phyloP scores from a whole-genome alignment of 2,888 invertebrate genomes.

The Gasteruption jaculator region DNA sequence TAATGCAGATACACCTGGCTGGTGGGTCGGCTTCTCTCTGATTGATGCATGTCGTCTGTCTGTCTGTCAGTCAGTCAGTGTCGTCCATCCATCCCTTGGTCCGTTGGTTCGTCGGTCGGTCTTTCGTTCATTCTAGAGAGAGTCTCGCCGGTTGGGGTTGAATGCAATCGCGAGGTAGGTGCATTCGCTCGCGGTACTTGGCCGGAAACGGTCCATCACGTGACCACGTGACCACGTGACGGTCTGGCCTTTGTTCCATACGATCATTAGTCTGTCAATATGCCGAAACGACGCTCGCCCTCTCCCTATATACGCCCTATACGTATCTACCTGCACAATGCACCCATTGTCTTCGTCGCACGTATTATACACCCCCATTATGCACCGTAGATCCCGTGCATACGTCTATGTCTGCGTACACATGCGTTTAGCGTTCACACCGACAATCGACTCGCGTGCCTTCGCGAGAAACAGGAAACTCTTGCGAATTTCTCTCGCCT shows the following conservation, averaged over 20 bases:
- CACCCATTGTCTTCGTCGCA: constrained; percentile 48
- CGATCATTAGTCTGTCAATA: constrained; percentile 53
- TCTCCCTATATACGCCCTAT: constrained; percentile 31
- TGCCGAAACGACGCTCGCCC: constrained; percentile 48
- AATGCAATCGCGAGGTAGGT: constrained; percentile 35
- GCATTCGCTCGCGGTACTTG: constrained; percentile 36
- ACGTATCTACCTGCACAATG: constrained; percentile 49
- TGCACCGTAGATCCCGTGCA: no score
- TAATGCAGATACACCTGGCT: constrained; percentile 27
- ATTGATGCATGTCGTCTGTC: constrained; percentile 44
- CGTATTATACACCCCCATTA: constrained; percentile 49
- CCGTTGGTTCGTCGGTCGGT: neutral
- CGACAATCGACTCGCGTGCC: no score
- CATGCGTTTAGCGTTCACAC: no score
- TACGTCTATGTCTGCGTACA: no score
- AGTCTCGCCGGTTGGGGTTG: constrained; percentile 34
- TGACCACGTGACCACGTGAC: constrained; percentile 50
- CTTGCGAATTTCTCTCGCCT: no score
- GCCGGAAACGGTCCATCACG: constrained; percentile 49
- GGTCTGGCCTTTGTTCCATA: constrained; percentile 50
- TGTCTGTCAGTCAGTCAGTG: neutral
- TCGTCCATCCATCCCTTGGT: neutral
- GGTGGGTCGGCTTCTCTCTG: constrained; percentile 30
- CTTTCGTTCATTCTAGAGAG: constrained; percentile 13
- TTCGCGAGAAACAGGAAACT: no score